phyloP scores from a whole-genome alignment of 2,888 invertebrate genomes.

The Apomyelois bistriatella region DNA sequence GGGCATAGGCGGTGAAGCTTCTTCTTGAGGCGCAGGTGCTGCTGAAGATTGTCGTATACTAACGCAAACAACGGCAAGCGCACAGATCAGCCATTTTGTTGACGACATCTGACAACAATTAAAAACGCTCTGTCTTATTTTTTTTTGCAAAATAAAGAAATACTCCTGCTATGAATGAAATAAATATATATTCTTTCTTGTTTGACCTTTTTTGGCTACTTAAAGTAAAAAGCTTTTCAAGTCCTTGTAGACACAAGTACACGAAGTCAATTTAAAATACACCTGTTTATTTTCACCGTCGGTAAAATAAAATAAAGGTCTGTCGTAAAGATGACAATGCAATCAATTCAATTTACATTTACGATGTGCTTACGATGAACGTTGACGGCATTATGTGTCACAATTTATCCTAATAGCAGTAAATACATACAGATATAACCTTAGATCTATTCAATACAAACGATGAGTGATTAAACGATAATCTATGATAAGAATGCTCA shows the following conservation, averaged over 20 bases:
- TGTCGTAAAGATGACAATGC: constrained; percentile 10
- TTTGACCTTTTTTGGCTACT: no score
- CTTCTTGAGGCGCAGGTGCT: constrained; percentile 63
- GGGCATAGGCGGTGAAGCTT: constrained; percentile 68
- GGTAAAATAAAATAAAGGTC: background rate
- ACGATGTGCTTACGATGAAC: background rate
- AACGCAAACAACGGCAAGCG: constrained; percentile 50
- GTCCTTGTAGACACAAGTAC: no score
- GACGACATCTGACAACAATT: constrained; percentile 51
- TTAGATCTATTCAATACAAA: constrained; percentile 24
- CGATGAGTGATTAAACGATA: constrained; percentile 42
- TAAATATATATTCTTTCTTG: no score
- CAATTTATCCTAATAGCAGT: constrained; percentile 28
- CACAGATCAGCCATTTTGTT: constrained; percentile 51
- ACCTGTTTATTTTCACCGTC: background rate
- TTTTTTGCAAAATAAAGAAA: no score
- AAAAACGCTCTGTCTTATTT: background rate
- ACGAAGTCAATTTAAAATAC: no score
- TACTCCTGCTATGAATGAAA: no score
- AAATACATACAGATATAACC: constrained; percentile 32
- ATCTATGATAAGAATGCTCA: constrained; percentile 37
- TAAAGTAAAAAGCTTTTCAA: no score
- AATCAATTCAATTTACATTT: background rate
- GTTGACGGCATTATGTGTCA: constrained; percentile 19
- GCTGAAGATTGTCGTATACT: constrained; percentile 47